Percentiles rank a stretch among this genome's conserved stretches.
Conservation (phyloP, 2,113 vertebrate species). For the Excalfactoria chinensis region DNA sequence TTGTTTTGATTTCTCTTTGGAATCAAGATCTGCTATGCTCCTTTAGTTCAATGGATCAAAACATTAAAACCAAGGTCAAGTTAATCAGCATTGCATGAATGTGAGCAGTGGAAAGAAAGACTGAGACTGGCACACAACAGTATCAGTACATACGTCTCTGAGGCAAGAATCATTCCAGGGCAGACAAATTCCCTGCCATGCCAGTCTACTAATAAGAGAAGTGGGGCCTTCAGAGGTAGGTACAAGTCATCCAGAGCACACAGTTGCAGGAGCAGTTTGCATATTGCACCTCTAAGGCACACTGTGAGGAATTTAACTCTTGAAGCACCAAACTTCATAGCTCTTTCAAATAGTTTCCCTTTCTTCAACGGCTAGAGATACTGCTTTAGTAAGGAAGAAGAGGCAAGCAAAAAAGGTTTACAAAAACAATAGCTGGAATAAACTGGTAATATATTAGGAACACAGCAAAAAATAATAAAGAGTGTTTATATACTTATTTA, state of each 20-base stretch:
- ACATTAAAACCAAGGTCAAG: not conserved
- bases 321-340: not conserved
- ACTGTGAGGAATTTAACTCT: not conserved
- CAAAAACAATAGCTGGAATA: not conserved
- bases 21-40: not conserved
- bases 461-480: not conserved
- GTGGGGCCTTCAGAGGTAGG: not conserved
- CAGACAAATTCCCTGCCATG: not conserved
- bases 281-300: not conserved
- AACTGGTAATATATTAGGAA: not conserved
- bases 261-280: not conserved
- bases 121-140: not conserved
- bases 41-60: not conserved
- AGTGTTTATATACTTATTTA: not conserved
- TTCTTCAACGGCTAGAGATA: not conserved
- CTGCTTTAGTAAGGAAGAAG: not conserved
- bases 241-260: not conserved
- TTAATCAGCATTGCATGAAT: not conserved
- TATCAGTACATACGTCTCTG: not conserved
- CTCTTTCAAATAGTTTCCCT: not conserved
- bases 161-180: not conserved
- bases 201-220: not conserved
- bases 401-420: not conserved
- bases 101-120: not conserved
- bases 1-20: constrained; percentile 32